Conservation (phyloP, 2,113 vertebrate genomes). For the Mustela lutreola region DNA sequence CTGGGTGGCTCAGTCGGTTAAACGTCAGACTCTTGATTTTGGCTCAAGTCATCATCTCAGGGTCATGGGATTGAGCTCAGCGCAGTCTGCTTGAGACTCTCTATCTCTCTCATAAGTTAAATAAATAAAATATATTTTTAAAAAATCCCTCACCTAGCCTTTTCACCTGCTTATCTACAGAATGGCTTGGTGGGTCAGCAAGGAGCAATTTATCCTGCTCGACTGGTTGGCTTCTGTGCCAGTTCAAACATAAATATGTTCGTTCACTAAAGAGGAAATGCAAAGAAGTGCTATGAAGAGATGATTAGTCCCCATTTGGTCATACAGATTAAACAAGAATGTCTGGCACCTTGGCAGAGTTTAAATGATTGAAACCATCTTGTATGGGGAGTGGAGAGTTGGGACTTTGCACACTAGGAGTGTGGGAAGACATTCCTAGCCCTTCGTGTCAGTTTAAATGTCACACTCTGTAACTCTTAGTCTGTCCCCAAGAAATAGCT, state of each 20-base stretch:
- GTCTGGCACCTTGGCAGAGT: not conserved
- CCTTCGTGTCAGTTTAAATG: not conserved
- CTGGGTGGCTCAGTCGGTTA: not conserved
- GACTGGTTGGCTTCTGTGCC: not conserved
- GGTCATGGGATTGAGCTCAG: not conserved
- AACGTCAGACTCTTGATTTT: not conserved
- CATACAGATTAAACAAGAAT: not conserved
- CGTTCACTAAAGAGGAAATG: conserved; percentile 31
- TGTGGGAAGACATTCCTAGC: not conserved
- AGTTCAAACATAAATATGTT: not conserved
- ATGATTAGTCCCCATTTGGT: not conserved
- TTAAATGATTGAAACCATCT: not conserved
- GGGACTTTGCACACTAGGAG: not conserved
- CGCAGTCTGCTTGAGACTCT: not conserved
- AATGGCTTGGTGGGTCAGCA: not conserved
- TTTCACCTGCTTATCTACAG: not conserved
- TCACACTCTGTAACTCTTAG: not conserved
- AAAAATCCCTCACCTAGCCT: not conserved
- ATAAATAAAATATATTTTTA: not conserved
- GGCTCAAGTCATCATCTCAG: not conserved
- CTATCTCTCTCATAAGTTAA: not conserved
- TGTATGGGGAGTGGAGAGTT: not conserved
- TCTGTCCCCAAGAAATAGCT: conserved; percentile 51
- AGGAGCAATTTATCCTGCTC: not conserved
- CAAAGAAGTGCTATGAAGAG: not conserved